Evolutionary conservation across 92 coral and sea anemone genomes (phyloP).

Genomic region (Galaxea fascicularis): DNA sequence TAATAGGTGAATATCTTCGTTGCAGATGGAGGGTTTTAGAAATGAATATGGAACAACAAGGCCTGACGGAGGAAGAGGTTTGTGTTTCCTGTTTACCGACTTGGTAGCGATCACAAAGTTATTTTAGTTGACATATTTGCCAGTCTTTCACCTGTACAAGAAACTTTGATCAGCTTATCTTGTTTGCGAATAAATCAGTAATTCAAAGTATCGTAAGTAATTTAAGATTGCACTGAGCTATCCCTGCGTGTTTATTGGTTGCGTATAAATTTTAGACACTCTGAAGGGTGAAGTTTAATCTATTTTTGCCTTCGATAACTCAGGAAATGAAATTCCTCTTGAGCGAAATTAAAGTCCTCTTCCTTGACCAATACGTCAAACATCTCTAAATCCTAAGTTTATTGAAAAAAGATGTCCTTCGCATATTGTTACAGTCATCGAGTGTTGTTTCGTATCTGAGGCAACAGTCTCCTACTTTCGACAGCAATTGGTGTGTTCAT

Average conservation of each 20-base stretch:
- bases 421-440: neutral
- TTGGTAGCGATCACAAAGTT: neutral
- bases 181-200: neutral
- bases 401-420: neutral
- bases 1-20: slow-evolving; percentile 11
- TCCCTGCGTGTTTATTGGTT: neutral
- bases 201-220: neutral
- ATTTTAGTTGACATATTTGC: neutral
- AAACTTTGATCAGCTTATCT: neutral
- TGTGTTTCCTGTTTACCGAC: neutral
- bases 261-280: neutral
- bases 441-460: neutral
- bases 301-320: neutral
- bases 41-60: slow-evolving; percentile 90
- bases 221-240: neutral
- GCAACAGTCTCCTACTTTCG: neutral
- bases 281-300: neutral
- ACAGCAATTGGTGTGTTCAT: neutral
- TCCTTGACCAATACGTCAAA: neutral
- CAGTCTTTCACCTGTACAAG: neutral
- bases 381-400: neutral
- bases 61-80: slow-evolving; percentile 87
- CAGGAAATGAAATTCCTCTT: slow-evolving; percentile 13
- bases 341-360: neutral
- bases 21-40: slow-evolving; percentile 83